Conservation (phyloP, 2,113 vertebrate genomes). For the Phalacrocorax brasilianus region DNA sequence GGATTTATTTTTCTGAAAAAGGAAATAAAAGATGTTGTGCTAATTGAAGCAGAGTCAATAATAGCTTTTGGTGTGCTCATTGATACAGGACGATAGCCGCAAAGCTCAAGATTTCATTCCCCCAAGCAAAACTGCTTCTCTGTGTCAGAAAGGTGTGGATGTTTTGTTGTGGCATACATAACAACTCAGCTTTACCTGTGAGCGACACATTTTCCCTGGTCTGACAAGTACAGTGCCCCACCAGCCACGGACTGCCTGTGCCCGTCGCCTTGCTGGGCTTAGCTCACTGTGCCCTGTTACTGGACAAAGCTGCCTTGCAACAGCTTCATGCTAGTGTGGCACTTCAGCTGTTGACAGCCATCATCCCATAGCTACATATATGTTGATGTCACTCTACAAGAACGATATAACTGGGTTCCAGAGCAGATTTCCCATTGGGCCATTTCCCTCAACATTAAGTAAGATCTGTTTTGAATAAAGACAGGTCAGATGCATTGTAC, state of each 20-base stretch:
- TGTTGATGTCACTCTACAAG: not conserved
- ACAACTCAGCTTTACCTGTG: not conserved
- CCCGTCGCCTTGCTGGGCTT: fast-evolving
- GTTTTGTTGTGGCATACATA: fast-evolving
- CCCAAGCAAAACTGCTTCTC: not conserved
- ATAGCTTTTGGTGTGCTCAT: fast-evolving
- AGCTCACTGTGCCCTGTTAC: fast-evolving
- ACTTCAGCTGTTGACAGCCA: too few species aligned
- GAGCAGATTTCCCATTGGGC: not conserved
- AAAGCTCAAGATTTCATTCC: not conserved
- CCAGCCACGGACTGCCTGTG: too few species aligned
- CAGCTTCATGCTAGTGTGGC: not conserved
- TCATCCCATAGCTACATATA: fast-evolving
- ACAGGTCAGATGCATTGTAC: not conserved
- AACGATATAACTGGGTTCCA: fast-evolving
- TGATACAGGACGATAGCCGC: not conserved
- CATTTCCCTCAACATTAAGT: not conserved
- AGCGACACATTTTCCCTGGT: fast-evolving
- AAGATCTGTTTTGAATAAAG: too few species aligned
- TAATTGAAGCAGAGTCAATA: not conserved
- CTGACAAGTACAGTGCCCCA: too few species aligned
- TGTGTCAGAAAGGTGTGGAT: not conserved
- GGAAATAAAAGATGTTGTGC: fast-evolving
- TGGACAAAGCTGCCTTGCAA: not conserved
- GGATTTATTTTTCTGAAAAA: not conserved